Evolutionary conservation across 2,113 vertebrate species (phyloP), one percentile per base, ranked within the genome.

Genomic region (Shinisaurus crocodilurus): DNA sequence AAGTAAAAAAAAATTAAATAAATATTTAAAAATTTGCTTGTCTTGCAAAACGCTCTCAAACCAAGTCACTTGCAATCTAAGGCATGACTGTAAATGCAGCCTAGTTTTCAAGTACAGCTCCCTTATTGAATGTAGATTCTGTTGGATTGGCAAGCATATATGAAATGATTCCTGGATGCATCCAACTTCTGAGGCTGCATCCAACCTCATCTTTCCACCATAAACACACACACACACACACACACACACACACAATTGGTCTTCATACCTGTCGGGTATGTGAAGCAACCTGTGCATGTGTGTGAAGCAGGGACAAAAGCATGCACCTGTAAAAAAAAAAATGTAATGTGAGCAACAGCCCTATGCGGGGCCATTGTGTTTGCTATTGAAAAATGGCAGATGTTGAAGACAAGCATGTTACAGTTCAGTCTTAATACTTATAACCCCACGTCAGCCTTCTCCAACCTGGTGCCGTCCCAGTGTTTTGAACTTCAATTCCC

Each of bases 341-440:
- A 63, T 40, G 23, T 25, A 82, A n/a, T 37, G 34, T 57, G 77
- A 50, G 77, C 32, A 50, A 81, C 16, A 57, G 79, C 79, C 77
- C 45, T 80, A 3, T 50, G 5, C 77, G 37, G 37, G 16, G n/a
- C 15, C 72, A 50, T 3, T n/a, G 50, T 92, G 89, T 90, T 92
- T 85, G 88, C 57, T 72, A 92, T 80, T 90, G 74, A 94, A 87
- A 75, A 80, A 87, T 25, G 84, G 32, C 60, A 85, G 67, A 40
- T 92, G 92, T 94, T 60, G 92, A 25, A 82, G 95, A 93, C 37
- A 88, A 84, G n/a, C 45, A 54, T 15, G 3, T 15, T 50, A 60
- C 13, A 13, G 57, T 60, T 60, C 57, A 48, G 48, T 60, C 13
- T 60, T 12, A 60, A 15, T 12, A 15, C 48, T 48, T 7, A 48